Evolutionary conservation across 1,140 invertebrate species (phyloP), one percentile per base, ranked within the genome.

Genomic region (Drosophila saltans): DNA sequence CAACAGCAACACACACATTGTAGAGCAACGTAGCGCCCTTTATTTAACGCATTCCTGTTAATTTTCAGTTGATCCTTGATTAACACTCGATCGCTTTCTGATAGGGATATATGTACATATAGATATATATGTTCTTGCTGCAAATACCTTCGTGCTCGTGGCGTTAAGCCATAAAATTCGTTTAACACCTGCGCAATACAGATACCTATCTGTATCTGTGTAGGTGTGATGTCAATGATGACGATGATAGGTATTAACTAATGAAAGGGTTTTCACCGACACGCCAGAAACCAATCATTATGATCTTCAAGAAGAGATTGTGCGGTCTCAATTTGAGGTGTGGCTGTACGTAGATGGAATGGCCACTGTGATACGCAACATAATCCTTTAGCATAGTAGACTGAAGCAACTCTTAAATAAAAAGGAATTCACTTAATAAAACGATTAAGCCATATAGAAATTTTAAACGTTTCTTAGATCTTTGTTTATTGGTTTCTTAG

Each of bases 161-260:
- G 84, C 84, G 84, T 88, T 55, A 88, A 89, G 84, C 84, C 84
- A 89, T 88, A 89, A 81, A 83, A 83, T 88, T 71, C 63, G 80
- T 75, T 86, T 88, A 88, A 48, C 83, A 89, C 80, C 83, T 89
- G 84, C 56, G 30, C 41, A 40, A 36, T 26, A 30, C 1, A 11
- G 11, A 8, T 21, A 39, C 8, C 30, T 9, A 30, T 4, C 2
- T 30, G 28, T 30, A 30, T 2, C 2, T 30, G 6, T 36, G 6
- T 36, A 83, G 69, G 84, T 88, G 84, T 72, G 72, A 83, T 80
- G 64, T 88, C 84, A 81, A 88, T 83, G 73, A 89, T 88, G 77
- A 80, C 69, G 73, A 89, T 88, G 80, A 80, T 71, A 80, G 9
- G 45, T 16, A 83, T 80, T 80, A 83, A n/a, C 56, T 75, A 79